Evolutionary conservation across 23 tunicate species (phyloP), one percentile per base, ranked within the genome.

Genomic region (Styela clava): DNA sequence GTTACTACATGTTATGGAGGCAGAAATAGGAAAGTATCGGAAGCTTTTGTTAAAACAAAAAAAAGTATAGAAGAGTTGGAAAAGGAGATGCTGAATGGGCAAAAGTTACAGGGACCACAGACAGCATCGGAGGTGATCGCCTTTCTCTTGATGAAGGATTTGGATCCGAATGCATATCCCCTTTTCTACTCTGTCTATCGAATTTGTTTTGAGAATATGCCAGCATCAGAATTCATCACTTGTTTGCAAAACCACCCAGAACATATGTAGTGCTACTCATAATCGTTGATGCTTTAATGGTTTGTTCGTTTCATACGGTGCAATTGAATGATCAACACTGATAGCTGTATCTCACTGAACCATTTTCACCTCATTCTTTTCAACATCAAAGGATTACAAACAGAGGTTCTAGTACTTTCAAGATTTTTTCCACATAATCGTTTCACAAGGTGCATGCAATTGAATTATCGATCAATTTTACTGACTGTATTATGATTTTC

Each of bases 1-100:
- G 94, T 94, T 21, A 94, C 98, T 2, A 94, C 98, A 31, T 94
- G 98, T 72, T 94, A 94, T 71, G 98, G 98, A 0, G 98, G 98
- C 30, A 63, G 98, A 73, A 94, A 94, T 63, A 78, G 81, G 64
- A 62, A 81, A 67, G 98, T 94, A 0, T 94, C 98, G 1, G 91
- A 89, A 79, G 98, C 98, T 9, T 94, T 85, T 79, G 98, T 83
- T 23, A 87, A 64, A 61, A 83, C 83, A 24, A 69, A 80, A 12
- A 94, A 94, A 88, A 68, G 88, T 19, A 83, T 94, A 36, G 95
- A 81, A 65, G 85, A 85, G 72, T 78, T 94, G 22, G 98, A 94
- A 68, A 74, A 73, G 22, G 98, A 94, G 83, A 88, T 94, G 98
- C 62, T 94, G 61, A 89, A 89, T 51, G 98, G 98, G 33, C 98